These are phyloP conservation scores for Cryptus viduatorius DNA, from an alignment of 2,888 invertebrate genomes.

Conservation along the genomic window DNA sequence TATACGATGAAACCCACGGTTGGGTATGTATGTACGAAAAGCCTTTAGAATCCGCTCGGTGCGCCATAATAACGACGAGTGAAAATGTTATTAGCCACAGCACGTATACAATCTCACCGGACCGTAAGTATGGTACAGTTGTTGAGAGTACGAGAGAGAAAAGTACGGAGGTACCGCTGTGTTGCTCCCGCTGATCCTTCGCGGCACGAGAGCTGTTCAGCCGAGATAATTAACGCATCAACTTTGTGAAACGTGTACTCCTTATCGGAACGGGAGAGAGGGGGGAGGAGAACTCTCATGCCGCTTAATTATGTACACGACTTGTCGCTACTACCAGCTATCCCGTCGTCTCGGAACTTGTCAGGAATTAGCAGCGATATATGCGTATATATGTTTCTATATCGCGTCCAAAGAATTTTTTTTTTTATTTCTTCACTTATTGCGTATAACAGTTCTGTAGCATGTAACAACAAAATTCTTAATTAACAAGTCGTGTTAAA, in stretches of 20 bases:
- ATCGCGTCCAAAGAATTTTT: conserved; percentile 44
- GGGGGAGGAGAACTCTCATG: conserved; percentile 52
- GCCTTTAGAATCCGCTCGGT: conserved; percentile 41
- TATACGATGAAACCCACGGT: conserved; percentile 34
- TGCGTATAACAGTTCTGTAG: background rate
- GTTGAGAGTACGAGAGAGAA: conserved; percentile 9
- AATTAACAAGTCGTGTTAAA: conserved; percentile 52
- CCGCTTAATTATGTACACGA: conserved; percentile 69
- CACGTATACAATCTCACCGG: conserved; percentile 63
- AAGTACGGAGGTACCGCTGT: conserved; percentile 47
- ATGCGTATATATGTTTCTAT: conserved; percentile 21
- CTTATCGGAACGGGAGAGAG: conserved; percentile 55
- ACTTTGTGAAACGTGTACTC: conserved; percentile 65
- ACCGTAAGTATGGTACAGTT: background rate
- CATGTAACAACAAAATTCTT: conserved; percentile 36
- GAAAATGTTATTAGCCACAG: conserved; percentile 68
- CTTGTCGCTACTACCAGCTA: conserved; percentile 68
- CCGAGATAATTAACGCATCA: conserved; percentile 70
- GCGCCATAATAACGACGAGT: conserved; percentile 67
- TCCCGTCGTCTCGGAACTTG: conserved; percentile 59
- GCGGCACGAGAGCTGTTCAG: conserved; percentile 57
- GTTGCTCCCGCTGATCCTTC: conserved; percentile 60
- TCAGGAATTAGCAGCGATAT: conserved; percentile 56
- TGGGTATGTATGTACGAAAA: conserved; percentile 57
- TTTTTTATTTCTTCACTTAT: conserved; percentile 2